These are phyloP conservation scores for Micrasema minimum DNA, from an alignment of 1,140 invertebrate genomes.

Conservation along the genomic window DNA sequence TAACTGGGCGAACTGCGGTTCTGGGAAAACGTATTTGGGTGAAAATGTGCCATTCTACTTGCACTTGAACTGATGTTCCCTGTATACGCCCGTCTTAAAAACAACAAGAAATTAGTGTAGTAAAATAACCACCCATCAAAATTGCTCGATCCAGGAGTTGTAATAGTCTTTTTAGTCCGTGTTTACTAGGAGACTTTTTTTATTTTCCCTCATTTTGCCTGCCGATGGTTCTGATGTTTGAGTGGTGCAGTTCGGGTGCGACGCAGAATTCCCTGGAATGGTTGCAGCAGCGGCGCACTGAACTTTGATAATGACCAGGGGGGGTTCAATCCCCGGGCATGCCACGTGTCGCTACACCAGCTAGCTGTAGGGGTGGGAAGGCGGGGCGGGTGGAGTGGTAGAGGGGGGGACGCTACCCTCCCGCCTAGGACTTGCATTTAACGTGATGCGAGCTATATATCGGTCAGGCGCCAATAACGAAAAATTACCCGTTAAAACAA, in stretches of 20 bases:
- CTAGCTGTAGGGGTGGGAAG: too few species aligned
- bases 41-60: conserved; percentile 6
- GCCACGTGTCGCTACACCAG: conserved; percentile 26
- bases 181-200: too few species aligned
- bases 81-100: conserved; percentile 16
- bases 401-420: not conserved
- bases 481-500: not conserved
- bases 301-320: conserved; percentile 32
- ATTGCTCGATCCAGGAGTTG: too few species aligned
- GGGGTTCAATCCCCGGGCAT: conserved; percentile 28
- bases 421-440: conserved; percentile 12
- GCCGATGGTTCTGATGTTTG: too few species aligned
- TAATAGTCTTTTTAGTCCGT: too few species aligned
- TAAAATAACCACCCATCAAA: not conserved
- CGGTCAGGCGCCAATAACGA: conserved; percentile 4
- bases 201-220: too few species aligned
- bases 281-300: conserved; percentile 31
- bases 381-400: not conserved
- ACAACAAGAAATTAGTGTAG: not conserved
- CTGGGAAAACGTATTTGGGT: not conserved
- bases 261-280: conserved; percentile 33
- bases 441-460: conserved; percentile 9
- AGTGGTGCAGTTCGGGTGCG: conserved; percentile 7
- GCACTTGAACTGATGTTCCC: conserved; percentile 22
- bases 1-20: not conserved